phyloP scores from a whole-genome alignment of 2,113 vertebrate genomes.

The Mormoops blainvillei region DNA sequence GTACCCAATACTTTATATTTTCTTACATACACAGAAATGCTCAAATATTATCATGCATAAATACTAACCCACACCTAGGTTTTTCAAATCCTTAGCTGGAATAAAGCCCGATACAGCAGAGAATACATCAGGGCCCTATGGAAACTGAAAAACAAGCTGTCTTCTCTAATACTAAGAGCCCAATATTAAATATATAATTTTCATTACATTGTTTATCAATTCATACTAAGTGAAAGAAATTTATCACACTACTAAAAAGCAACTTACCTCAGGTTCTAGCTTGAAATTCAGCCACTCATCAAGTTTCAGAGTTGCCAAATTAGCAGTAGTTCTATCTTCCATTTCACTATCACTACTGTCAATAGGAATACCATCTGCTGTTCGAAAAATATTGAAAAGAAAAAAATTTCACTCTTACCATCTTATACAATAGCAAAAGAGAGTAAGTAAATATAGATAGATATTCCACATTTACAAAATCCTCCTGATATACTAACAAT shows the following conservation, averaged over 20 bases:
- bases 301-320: conserved; percentile 84
- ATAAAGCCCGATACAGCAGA: not conserved
- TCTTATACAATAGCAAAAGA: not conserved
- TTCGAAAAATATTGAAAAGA: conserved; percentile 40
- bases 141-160: conserved; percentile 35
- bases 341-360: conserved; percentile 91
- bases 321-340: conserved; percentile 81
- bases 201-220: not conserved
- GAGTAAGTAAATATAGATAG: not conserved
- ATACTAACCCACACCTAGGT: not conserved
- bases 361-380: conserved; percentile 74
- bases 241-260: not conserved
- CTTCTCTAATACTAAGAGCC: conserved; percentile 8
- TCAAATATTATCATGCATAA: not conserved
- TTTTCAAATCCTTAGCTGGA: not conserved
- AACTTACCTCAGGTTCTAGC: conserved; percentile 87
- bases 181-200: not conserved
- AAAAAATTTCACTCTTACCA: conserved; percentile 34
- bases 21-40: not conserved
- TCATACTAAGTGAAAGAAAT: not conserved
- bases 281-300: conserved; percentile 93
- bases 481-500: not conserved
- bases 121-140: not conserved
- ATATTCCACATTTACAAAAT: not conserved
- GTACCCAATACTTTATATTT: not conserved